These are phyloP conservation scores for Chiridota heheva DNA, from an alignment of 35 echinoderm and acorn worm species.

Conservation along the genomic window DNA sequence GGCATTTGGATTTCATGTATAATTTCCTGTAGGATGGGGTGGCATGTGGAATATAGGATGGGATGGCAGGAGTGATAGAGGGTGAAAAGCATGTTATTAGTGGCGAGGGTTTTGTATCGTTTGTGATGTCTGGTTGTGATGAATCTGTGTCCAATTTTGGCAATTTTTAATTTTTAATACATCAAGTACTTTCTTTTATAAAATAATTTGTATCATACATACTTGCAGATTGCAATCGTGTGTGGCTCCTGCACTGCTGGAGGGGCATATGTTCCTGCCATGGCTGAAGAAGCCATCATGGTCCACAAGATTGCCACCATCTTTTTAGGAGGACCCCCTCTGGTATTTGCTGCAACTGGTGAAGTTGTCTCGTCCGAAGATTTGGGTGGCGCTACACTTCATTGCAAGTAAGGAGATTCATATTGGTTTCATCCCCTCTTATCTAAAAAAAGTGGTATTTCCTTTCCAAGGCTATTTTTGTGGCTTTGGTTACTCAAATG, in stretches of 20 bases:
- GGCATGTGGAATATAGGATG: too few species aligned
- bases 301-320: slow-evolving; percentile 90
- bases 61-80: too few species aligned
- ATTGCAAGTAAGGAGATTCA: slow-evolving; percentile 68
- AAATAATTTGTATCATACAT: too few species aligned
- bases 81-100: too few species aligned
- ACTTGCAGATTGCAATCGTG: slow-evolving; percentile 82
- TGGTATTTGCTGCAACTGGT: slow-evolving; percentile 88
- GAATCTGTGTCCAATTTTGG: too few species aligned
- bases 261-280: slow-evolving; percentile 87
- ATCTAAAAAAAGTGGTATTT: neutral
- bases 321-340: slow-evolving; percentile 88
- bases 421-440: neutral
- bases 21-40: too few species aligned
- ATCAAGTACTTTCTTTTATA: too few species aligned
- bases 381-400: slow-evolving; percentile 84
- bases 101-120: too few species aligned
- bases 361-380: slow-evolving; percentile 77
- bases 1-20: too few species aligned
- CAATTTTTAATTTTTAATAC: too few species aligned
- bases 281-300: slow-evolving; percentile 93
- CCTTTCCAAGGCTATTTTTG: neutral
- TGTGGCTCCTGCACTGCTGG: slow-evolving; percentile 98
- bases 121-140: too few species aligned
- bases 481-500: neutral